A percentile compares a stretch with the other conserved stretches of the same genome.
phyloP scores from a whole-genome alignment of 2,113 vertebrate genomes.

The Urocolius indicus region DNA sequence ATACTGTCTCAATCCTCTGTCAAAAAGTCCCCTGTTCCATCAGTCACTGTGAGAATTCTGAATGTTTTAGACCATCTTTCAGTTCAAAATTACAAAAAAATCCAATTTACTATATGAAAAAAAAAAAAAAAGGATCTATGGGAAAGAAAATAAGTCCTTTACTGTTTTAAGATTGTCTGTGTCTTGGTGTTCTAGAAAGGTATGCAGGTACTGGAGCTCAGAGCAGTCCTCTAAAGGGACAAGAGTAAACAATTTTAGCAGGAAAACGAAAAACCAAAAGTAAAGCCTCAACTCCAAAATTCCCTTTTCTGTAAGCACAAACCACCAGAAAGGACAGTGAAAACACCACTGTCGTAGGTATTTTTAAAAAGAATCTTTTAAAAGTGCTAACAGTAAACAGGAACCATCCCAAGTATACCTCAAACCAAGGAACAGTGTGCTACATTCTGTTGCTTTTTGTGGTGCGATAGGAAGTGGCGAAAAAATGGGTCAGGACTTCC shows the following conservation, averaged over 20 bases:
- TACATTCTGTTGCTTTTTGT: conserved; percentile 12
- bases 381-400: neutral
- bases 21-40: neutral
- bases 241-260: neutral
- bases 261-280: neutral
- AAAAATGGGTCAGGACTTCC: conserved; percentile 2
- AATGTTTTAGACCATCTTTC: neutral
- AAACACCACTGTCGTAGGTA: neutral
- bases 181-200: neutral
- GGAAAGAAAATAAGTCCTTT: neutral
- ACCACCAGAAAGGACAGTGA: neutral
- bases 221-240: neutral
- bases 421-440: neutral
- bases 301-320: neutral
- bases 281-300: neutral
- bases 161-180: neutral
- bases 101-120: neutral
- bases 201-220: neutral
- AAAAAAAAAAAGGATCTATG: neutral
- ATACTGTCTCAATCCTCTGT: neutral
- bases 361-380: neutral
- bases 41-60: neutral
- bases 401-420: neutral
- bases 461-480: neutral
- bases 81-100: neutral